phyloP scores from a whole-genome alignment of 1,140 invertebrate genomes.

The Oncopeltus fasciatus region DNA sequence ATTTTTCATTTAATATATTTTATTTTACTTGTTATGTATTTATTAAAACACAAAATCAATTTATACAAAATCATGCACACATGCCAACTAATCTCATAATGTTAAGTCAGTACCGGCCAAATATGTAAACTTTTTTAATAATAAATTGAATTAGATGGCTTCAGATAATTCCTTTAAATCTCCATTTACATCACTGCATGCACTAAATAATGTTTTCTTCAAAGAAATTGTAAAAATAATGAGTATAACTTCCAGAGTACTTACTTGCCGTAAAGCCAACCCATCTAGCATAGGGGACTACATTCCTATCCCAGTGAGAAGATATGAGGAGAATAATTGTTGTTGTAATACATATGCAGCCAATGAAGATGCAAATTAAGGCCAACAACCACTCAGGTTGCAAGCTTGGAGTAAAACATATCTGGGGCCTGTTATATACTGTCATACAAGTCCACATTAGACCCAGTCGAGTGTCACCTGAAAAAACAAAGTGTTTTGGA shows the following conservation, averaged over 20 bases:
- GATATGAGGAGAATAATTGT: constrained; percentile 75
- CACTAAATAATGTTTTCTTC: too few relatives aligned
- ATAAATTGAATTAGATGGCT: too few relatives aligned
- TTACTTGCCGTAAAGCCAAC: constrained; percentile 88
- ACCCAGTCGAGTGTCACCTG: constrained; percentile 73
- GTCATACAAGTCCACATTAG: constrained; percentile 90
- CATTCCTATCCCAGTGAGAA: constrained; percentile 80
- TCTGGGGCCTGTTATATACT: constrained; percentile 70
- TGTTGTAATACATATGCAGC: constrained; percentile 81
- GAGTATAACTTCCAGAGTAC: constrained; percentile 25
- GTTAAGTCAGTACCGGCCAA: too few relatives aligned
- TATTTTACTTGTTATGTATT: too few relatives aligned
- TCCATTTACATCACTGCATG: too few relatives aligned
- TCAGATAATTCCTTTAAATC: too few relatives aligned
- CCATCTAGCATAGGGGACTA: constrained; percentile 84
- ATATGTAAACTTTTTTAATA: too few relatives aligned
- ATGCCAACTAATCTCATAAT: too few relatives aligned
- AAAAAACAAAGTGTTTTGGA: too few relatives aligned
- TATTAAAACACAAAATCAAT: too few relatives aligned
- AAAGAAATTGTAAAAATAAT: constrained; percentile 1
- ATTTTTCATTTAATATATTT: too few relatives aligned
- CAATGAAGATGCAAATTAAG: constrained; percentile 78
- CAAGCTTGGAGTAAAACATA: constrained; percentile 73
- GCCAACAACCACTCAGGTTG: constrained; percentile 83
- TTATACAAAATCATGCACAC: too few relatives aligned